phyloP scores from a whole-genome alignment of 2,113 vertebrate species.

The Mirza zaza region DNA sequence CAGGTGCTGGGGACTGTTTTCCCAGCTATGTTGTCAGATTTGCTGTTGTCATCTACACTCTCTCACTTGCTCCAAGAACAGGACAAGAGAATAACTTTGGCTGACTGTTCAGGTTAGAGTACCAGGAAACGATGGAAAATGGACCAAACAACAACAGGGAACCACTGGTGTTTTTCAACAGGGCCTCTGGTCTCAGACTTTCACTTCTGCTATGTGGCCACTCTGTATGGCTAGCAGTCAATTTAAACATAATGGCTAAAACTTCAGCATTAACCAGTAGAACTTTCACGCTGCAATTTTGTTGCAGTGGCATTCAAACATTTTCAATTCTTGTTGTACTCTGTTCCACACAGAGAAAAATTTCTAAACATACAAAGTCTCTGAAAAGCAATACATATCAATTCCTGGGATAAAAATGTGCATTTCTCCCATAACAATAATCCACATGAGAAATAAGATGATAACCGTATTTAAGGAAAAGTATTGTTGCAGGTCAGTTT shows the following conservation, averaged over 20 bases:
- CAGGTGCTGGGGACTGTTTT: background rate
- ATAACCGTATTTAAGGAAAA: background rate
- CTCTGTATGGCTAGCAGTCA: background rate
- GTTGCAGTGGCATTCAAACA: background rate
- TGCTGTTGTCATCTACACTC: background rate
- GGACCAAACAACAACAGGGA: background rate
- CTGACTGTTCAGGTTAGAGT: background rate
- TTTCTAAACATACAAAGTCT: background rate
- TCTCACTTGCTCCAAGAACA: background rate
- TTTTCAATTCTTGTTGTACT: background rate
- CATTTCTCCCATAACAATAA: background rate
- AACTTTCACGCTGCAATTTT: background rate
- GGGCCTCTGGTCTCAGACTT: background rate
- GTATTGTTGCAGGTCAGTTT: background rate
- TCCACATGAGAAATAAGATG: background rate
- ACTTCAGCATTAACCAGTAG: background rate
- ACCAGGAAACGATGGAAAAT: background rate
- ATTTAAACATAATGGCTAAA: background rate
- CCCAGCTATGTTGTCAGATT: background rate
- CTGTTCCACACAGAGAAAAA: background rate
- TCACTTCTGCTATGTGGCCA: background rate
- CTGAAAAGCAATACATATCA: background rate
- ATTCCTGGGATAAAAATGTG: background rate
- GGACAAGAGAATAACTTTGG: too few relatives aligned
- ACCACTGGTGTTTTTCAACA: background rate